phyloP scores from a whole-genome alignment of 2,888 invertebrate genomes.

The Drosophila neotestacea region DNA sequence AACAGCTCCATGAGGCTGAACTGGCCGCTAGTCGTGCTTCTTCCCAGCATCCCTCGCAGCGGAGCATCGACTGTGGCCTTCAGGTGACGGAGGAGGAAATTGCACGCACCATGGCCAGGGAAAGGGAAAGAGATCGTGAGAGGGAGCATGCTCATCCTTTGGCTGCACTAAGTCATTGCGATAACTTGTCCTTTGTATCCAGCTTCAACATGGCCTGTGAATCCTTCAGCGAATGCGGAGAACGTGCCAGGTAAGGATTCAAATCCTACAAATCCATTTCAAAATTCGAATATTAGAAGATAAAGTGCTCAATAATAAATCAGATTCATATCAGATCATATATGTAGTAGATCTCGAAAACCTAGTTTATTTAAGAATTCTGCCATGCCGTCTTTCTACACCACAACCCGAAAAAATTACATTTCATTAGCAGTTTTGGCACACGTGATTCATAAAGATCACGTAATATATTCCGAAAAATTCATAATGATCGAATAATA shows the following conservation, averaged over 20 bases:
- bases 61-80: conserved; percentile 89
- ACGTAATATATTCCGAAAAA: too few relatives aligned
- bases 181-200: conserved; percentile 93
- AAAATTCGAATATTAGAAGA: too few relatives aligned
- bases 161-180: conserved; percentile 95
- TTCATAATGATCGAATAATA: too few relatives aligned
- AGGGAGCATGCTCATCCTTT: conserved; percentile 90
- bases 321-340: too few relatives aligned
- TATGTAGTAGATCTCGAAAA: too few relatives aligned
- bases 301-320: too few relatives aligned
- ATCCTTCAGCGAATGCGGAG: conserved; percentile 85
- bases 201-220: conserved; percentile 88
- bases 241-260: conserved; percentile 83
- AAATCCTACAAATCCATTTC: too few relatives aligned
- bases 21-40: conserved; percentile 77
- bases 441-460: too few relatives aligned
- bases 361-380: too few relatives aligned
- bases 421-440: too few relatives aligned
- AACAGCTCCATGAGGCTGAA: conserved; percentile 87
- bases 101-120: conserved; percentile 90
- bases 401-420: too few relatives aligned
- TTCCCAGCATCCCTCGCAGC: conserved; percentile 91
- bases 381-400: too few relatives aligned
- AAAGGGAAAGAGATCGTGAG: conserved; percentile 37
- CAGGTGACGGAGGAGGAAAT: conserved; percentile 98